Evolutionary conservation across 2,888 invertebrate species (phyloP).

Genomic region (Tryphoninae sp.): DNA sequence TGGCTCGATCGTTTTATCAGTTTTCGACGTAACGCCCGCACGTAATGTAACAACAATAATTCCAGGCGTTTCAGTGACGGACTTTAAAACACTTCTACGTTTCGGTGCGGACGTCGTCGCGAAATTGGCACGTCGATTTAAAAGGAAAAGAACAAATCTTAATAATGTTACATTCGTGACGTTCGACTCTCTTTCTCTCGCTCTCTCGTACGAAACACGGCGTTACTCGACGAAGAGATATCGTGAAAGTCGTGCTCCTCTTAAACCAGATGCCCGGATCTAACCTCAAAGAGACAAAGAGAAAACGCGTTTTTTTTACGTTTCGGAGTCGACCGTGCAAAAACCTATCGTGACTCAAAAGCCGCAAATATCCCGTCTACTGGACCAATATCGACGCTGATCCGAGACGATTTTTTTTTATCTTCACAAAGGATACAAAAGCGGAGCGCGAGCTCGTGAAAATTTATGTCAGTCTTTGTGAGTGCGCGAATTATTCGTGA

Average conservation of each 20-base stretch:
- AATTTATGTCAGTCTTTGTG: conserved; percentile 24
- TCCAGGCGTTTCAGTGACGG: conserved; percentile 37
- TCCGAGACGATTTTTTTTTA: not conserved
- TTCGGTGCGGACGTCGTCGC: not conserved
- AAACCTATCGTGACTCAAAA: not conserved
- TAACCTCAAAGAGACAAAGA: conserved; percentile 72
- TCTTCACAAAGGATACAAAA: conserved; percentile 4
- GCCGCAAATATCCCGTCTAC: no score
- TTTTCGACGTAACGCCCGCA: conserved; percentile 60
- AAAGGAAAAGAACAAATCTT: not conserved
- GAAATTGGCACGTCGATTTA: not conserved
- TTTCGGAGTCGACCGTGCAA: not conserved
- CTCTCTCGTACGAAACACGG: not conserved
- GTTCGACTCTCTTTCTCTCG: not conserved
- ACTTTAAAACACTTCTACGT: not conserved
- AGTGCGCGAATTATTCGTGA: conserved; percentile 7
- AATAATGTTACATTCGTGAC: conserved; percentile 3
- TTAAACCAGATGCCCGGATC: conserved; percentile 68
- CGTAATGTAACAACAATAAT: conserved; percentile 52
- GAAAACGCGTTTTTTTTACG: not conserved
- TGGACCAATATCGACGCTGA: not conserved
- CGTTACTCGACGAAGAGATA: conserved; percentile 11
- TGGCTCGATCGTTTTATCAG: conserved; percentile 69
- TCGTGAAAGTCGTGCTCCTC: conserved; percentile 33
- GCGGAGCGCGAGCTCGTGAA: not conserved